Evolutionary conservation across 2,797 vertebrate genomes (phyloP).

Genomic region (Vespertilio murinus): DNA sequence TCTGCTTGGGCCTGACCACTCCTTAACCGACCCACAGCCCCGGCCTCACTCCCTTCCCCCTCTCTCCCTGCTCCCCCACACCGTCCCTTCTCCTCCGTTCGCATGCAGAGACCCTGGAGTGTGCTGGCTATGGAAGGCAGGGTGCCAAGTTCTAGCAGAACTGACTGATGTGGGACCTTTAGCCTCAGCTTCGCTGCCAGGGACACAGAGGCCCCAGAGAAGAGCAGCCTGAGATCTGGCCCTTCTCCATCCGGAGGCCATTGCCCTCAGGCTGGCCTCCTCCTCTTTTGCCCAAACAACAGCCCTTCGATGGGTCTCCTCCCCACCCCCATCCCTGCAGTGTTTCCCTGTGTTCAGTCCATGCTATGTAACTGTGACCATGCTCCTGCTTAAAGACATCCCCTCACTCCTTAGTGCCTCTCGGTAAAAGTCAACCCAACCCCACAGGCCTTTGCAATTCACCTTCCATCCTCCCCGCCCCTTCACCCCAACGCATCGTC

Average conservation of each 20-base stretch:
- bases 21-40: background rate
- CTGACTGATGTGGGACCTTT: background rate
- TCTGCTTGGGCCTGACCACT: background rate
- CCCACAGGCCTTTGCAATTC: background rate
- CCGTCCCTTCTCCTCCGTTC: background rate
- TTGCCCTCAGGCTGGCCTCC: background rate
- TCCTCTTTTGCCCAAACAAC: background rate
- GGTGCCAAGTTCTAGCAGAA: conserved; percentile 13
- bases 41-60: too few species aligned
- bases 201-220: conserved; percentile 11
- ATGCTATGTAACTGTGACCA: background rate
- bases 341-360: background rate
- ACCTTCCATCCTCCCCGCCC: background rate
- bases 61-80: background rate
- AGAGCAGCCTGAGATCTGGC: background rate
- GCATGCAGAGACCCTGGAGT: background rate
- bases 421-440: background rate
- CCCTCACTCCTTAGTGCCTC: background rate
- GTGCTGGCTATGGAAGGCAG: background rate
- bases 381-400: background rate
- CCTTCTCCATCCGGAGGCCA: background rate
- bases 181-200: conserved; percentile 23
- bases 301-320: background rate
- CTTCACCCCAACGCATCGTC: background rate
- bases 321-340: background rate